A percentile compares a stretch with the other conserved stretches of the same genome.
Conservation (phyloP, 2,797 vertebrate species). For the Champsocephalus esox region DNA sequence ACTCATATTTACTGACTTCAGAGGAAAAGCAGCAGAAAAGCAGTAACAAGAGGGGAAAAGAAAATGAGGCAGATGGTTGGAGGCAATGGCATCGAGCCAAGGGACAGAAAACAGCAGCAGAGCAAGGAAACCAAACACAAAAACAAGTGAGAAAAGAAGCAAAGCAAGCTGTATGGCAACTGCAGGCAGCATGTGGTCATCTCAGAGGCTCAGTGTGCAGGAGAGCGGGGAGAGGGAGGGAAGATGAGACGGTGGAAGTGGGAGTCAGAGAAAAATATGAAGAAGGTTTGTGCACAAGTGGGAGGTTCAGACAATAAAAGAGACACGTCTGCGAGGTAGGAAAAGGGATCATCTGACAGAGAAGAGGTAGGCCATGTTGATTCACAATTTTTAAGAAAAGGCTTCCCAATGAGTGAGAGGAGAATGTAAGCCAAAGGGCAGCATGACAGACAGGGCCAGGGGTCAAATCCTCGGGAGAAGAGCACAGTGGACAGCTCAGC, state of each 20-base stretch:
- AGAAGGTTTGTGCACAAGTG: slow-evolving; percentile 22
- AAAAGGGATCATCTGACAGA: slow-evolving; percentile 28
- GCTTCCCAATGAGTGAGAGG: slow-evolving; percentile 13
- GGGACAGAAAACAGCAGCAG: slow-evolving; percentile 61
- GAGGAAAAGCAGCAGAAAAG: slow-evolving; percentile 19
- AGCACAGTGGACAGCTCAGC: slow-evolving; percentile 60
- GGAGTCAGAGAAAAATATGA: slow-evolving; percentile 31
- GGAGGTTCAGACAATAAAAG: slow-evolving; percentile 26
- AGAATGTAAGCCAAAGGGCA: slow-evolving; percentile 20
- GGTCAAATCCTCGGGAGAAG: slow-evolving; percentile 62
- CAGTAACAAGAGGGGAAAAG: not conserved
- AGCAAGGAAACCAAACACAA: slow-evolving; percentile 47
- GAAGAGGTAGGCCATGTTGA: slow-evolving; percentile 16
- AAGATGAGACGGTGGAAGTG: slow-evolving; percentile 12
- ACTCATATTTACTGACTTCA: slow-evolving; percentile 35
- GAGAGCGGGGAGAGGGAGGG: slow-evolving; percentile 11
- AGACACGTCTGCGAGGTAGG: slow-evolving; percentile 9
- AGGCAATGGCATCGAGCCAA: slow-evolving; percentile 63
- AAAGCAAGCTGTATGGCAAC: slow-evolving; percentile 15
- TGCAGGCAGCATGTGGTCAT: slow-evolving; percentile 50
- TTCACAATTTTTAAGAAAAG: slow-evolving; percentile 18
- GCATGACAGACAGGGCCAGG: slow-evolving; percentile 37
- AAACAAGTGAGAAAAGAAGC: slow-evolving; percentile 37
- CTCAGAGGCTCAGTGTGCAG: slow-evolving; percentile 40
- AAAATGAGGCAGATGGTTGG: slow-evolving; percentile 72